Evolutionary conservation across 1,140 invertebrate species (phyloP).

Genomic region (Asbolus verrucosus): DNA sequence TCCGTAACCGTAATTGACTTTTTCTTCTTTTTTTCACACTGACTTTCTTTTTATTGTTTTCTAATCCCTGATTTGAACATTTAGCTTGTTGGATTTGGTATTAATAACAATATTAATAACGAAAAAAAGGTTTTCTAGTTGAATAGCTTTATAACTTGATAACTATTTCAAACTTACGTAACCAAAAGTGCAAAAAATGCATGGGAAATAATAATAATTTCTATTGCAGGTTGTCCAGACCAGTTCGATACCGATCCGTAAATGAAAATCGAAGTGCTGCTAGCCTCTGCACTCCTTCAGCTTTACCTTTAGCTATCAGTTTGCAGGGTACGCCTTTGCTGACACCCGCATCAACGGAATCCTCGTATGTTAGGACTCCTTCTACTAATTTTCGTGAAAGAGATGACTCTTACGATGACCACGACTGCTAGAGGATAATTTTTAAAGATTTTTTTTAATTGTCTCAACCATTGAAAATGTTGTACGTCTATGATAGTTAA

Average conservation of each 20-base stretch:
- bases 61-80: too few species aligned
- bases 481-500: too few species aligned
- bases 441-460: constrained; percentile 1
- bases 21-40: too few species aligned
- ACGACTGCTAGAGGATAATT: constrained; percentile 58
- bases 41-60: too few species aligned
- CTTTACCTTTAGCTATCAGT: constrained; percentile 73
- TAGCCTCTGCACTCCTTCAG: constrained; percentile 70
- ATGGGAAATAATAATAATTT: too few species aligned
- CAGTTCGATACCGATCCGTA: constrained; percentile 72
- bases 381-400: constrained; percentile 60
- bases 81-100: too few species aligned
- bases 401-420: constrained; percentile 60
- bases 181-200: too few species aligned
- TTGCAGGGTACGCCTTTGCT: constrained; percentile 72
- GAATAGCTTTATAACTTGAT: too few species aligned
- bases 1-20: too few species aligned
- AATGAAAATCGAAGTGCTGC: constrained; percentile 71
- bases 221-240: constrained; percentile 70
- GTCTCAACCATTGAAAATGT: not conserved
- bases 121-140: too few species aligned
- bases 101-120: too few species aligned
- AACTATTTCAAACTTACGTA: too few species aligned
- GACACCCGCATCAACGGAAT: constrained; percentile 66
- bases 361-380: constrained; percentile 62